phyloP scores from a whole-genome alignment of 2,888 invertebrate species.

The Alviniconcha strummeri region DNA sequence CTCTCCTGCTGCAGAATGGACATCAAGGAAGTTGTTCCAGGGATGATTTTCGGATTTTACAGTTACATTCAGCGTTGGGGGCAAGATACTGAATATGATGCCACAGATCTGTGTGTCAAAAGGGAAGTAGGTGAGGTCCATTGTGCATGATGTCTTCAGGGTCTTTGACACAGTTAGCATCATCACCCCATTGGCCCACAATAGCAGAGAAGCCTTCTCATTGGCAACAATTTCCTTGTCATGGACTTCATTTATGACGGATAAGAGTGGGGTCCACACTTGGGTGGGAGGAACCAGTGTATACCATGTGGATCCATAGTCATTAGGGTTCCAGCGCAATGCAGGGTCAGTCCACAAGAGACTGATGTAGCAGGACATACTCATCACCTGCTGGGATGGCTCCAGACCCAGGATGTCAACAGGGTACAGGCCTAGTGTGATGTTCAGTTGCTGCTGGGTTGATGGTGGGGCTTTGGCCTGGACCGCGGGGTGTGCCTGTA shows the following conservation, averaged over 20 bases:
- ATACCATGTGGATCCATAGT: not conserved
- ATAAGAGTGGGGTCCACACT: conserved; percentile 1
- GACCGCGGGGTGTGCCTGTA: not conserved
- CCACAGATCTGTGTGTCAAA: conserved; percentile 5
- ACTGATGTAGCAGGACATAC: not conserved
- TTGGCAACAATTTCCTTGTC: not conserved
- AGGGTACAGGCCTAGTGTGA: not conserved
- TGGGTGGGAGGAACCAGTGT: not conserved
- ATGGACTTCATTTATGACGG: not conserved
- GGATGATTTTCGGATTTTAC: not conserved
- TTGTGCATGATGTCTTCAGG: not conserved
- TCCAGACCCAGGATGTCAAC: conserved; percentile 2
- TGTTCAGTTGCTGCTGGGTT: not conserved
- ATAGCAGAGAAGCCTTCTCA: not conserved
- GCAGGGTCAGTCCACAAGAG: not conserved
- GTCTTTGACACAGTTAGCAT: not conserved
- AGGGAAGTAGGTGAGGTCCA: conserved; percentile 14
- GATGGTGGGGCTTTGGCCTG: not conserved
- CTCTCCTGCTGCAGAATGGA: not conserved
- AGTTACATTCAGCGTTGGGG: not conserved
- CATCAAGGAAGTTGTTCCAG: not conserved
- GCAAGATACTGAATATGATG: not conserved
- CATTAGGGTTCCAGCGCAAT: not conserved
- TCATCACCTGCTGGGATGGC: not conserved
- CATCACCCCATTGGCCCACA: not conserved